These are phyloP conservation scores for Hippocampus kuda DNA, from an alignment of 2,797 vertebrate species.

Conservation along the genomic window DNA sequence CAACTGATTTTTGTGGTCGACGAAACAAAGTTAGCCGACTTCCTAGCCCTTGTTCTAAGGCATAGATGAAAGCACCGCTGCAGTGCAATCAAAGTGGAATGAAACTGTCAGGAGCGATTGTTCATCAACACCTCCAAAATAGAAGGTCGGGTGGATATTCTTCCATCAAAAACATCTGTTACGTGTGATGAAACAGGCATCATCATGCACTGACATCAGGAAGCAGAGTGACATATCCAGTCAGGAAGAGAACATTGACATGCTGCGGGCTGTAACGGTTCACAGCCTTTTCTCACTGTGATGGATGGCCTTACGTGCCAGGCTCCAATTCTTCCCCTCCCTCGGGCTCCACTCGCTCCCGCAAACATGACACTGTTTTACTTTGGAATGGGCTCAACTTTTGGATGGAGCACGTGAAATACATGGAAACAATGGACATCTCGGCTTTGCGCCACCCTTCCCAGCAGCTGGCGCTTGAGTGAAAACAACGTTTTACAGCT, in stretches of 20 bases:
- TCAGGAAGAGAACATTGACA: slow-evolving; percentile 45
- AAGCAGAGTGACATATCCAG: slow-evolving; percentile 50
- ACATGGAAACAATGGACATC: not conserved
- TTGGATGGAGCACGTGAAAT: not conserved
- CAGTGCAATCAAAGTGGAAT: not conserved
- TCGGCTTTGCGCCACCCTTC: not conserved
- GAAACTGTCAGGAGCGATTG: slow-evolving; percentile 15
- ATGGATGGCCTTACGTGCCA: slow-evolving; percentile 39
- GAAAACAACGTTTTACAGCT: too few relatives aligned
- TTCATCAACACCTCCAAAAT: slow-evolving; percentile 8
- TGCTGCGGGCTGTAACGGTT: slow-evolving; percentile 40
- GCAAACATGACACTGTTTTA: slow-evolving; percentile 1
- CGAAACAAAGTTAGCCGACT: too few relatives aligned
- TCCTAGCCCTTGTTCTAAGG: not conserved
- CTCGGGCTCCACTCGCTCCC: slow-evolving; percentile 10
- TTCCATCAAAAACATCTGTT: slow-evolving; percentile 35
- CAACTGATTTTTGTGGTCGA: too few relatives aligned
- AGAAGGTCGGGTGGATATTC: slow-evolving; percentile 22
- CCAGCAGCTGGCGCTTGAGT: not conserved
- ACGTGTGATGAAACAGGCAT: slow-evolving; percentile 27
- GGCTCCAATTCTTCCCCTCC: slow-evolving; percentile 12
- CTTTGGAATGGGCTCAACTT: not conserved
- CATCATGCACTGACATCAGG: slow-evolving; percentile 15
- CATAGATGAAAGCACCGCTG: not conserved
- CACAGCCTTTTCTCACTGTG: slow-evolving; percentile 37